These are phyloP conservation scores for Lasioglossum albipes DNA, from an alignment of 1,140 invertebrate species.

Conservation along the genomic window DNA sequence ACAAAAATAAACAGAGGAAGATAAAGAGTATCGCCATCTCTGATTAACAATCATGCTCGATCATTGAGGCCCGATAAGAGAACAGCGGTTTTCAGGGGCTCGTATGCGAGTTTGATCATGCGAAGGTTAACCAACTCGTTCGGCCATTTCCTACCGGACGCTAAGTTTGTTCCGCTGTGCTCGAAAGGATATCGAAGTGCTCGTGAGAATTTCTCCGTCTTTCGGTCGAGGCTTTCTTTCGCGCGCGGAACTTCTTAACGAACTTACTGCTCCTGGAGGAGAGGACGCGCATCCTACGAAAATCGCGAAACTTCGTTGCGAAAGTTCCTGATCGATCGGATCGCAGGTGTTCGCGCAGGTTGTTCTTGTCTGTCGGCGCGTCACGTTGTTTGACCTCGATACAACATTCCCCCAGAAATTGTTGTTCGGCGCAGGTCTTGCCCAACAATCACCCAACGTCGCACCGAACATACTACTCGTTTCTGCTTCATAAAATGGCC, in stretches of 20 bases:
- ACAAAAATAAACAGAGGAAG: no score
- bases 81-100: background rate
- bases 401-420: background rate
- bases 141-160: conserved; percentile 12
- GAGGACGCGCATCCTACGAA: conserved; percentile 13
- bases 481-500: no score
- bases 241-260: conserved; percentile 38
- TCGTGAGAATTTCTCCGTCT: conserved; percentile 11
- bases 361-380: background rate
- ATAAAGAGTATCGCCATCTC: no score
- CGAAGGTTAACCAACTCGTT: background rate
- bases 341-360: conserved; percentile 10
- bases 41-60: no score
- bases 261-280: conserved; percentile 29
- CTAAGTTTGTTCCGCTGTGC: conserved; percentile 5
- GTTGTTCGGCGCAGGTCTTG: background rate
- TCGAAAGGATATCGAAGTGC: background rate
- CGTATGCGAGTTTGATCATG: background rate
- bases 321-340: conserved; percentile 18
- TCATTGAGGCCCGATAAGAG: no score
- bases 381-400: background rate
- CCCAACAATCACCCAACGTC: no score
- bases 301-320: conserved; percentile 30
- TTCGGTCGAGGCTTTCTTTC: background rate
- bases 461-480: no score